Base-by-base conservation (phyloP, 2,113 vertebrate genomes). In the Podarcis raffonei region DNA sequence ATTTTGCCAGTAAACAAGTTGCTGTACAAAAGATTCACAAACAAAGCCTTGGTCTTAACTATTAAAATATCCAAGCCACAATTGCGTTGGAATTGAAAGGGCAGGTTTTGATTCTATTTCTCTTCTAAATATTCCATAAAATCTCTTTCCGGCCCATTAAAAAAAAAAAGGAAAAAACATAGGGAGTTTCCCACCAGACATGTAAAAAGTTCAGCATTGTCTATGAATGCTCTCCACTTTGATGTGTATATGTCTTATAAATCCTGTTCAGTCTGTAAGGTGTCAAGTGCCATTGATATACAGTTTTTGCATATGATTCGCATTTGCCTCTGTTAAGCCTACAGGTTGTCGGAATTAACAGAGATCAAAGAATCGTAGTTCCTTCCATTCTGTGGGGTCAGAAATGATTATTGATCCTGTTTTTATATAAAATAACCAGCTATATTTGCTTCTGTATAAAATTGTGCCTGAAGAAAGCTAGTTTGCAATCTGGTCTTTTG, bases 291-390 rank as follows among this genome's bases (percentile, higher is more conserved):
- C 42, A 76, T 27, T 87, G 68, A 68, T 83, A 35, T 22, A 68
- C 62, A 68, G 9, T 30, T 83, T 83, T 88, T 32, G 87, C 62
- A 57, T 37, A 68, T 48, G 62, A 78, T 53, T 84, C 39, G 16
- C n/a, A 68, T 83, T 89, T 84, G 81, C 87, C 62, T 78, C 62
- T 84, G 27, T 76, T 62, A 83, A 88, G 59, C 87, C 59, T 76
- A 66, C 87, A 83, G 59, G 80, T 76, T 83, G 62, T 76, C 68
- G 62, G 81, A 78, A 74, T 84, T 69, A 69, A 77, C 39, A 13
- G 12, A 53, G 62, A 76, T 68, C 81, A 66, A 76, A 39, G 87
- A 88, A 66, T 62, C 71, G 15, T 32, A 76, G 77, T 65, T 57
- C 48, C 2, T 53, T 53, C 48, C 48, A 53, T 53, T 53, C 48